Evolutionary conservation across 37 sponge, comb jelly and placozoan species (phyloP).

Genomic region (Ianthella basta): DNA sequence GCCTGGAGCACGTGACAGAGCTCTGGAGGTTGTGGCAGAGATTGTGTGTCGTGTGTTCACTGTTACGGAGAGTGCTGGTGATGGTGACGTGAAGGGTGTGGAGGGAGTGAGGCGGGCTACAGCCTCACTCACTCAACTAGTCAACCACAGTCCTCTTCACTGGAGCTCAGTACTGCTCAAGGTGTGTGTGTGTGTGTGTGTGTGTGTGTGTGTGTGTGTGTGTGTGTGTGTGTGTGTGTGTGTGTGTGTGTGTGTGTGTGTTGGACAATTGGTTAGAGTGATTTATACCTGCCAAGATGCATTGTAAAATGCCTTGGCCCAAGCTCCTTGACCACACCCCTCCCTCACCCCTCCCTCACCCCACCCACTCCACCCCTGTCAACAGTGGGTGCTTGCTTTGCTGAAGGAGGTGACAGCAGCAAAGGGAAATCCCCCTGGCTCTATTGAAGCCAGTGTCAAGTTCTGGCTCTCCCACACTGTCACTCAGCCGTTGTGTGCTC

Average conservation of each 20-base stretch:
- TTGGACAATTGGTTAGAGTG: too few species aligned
- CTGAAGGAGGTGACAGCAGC: background rate
- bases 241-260: too few species aligned
- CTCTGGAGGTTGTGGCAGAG: slow-evolving; percentile 3
- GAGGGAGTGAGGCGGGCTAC: background rate
- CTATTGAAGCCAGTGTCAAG: background rate
- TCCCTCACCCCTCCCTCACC: background rate
- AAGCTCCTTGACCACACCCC: background rate
- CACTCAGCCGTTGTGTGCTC: background rate
- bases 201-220: too few species aligned
- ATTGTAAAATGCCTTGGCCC: background rate
- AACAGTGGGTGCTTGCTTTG: background rate
- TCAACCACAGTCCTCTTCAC: background rate
- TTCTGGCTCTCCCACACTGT: background rate
- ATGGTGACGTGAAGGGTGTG: background rate
- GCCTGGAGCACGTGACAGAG: slow-evolving; percentile 6
- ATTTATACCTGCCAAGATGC: too few species aligned
- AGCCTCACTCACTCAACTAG: background rate
- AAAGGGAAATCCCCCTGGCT: background rate
- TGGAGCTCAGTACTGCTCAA: background rate
- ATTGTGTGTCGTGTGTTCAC: background rate
- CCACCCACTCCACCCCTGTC: background rate
- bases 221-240: too few species aligned
- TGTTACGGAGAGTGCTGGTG: background rate
- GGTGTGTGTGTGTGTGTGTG: background rate